Base-by-base conservation (phyloP, 2,888 invertebrate genomes). In the Nomada hirtipes region DNA sequence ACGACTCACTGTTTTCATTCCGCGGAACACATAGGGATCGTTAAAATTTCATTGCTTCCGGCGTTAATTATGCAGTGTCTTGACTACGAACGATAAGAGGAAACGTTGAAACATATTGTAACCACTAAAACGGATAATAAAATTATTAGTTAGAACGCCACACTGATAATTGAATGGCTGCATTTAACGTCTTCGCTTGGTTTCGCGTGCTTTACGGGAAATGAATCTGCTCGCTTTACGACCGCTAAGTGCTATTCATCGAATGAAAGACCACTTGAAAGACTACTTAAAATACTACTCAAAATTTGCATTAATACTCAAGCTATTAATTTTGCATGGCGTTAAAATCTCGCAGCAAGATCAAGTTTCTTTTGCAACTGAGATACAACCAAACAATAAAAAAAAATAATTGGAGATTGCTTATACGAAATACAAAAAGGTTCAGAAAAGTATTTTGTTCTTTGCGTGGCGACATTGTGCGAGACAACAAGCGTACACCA, bases 21-120 rank as follows among this genome's bases (percentile, higher is more conserved):
- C 36, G 4, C 10, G 18, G 9, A 44, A 44, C 52, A 18, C 18
- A 9, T 2, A 13, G 10, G 4, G 59, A 11, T 69, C 52, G 53
- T 76, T 63, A 70, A 76, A 76, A 71, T 36, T 70, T 55, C 29
- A 71, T 55, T n/a, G 29, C 36, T 63, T 71, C 61, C 71, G 29
- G 9, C 18, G 15, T 61, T 55, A 70, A 61, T 53, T 61, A 59
- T 26, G 47, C 55, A 11, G 20, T 61, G 44, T 44, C 23, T 15
- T 55, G 29, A 20, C 18, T 61, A 4, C 20, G 36, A 50, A 47
- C 26, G 63, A 26, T 26, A 53, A 29, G 75, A 85, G 67, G 68
- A 81, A 80, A 82, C 82, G 64, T 53, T 76, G 20, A 11, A 61
- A 23, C 61, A 47, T 69, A 61, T 76, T 65, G 68, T 69, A 61